Evolutionary conservation across 2,113 vertebrate genomes (phyloP).

Genomic region (Ctenomys sociabilis): DNA sequence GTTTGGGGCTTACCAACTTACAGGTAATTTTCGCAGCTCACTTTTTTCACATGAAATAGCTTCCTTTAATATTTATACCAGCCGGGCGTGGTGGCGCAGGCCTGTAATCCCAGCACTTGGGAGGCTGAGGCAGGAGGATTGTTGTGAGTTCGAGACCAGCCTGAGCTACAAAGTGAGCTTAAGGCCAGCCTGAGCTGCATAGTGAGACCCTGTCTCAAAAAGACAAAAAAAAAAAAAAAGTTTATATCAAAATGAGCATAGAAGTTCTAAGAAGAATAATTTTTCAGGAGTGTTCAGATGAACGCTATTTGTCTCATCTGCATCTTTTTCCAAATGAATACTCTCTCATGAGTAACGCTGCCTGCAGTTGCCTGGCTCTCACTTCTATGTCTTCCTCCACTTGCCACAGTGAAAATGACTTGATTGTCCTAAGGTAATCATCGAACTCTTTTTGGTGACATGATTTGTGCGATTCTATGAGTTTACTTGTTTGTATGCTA

Average conservation of each 20-base stretch:
- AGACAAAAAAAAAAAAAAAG: no score
- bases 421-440: constrained; percentile 34
- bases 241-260: constrained; percentile 34
- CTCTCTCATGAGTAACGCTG: background rate
- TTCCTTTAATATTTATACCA: constrained; percentile 32
- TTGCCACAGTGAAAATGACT: constrained; percentile 19
- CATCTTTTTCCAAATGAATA: background rate
- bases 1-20: background rate
- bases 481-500: constrained; percentile 46
- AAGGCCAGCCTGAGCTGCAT: no score
- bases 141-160: no score
- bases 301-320: background rate
- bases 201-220: no score
- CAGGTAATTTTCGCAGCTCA: background rate
- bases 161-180: no score
- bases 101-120: no score
- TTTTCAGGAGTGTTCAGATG: constrained; percentile 9
- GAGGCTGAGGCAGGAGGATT: no score
- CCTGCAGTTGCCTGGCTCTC: background rate
- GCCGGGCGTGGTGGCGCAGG: no score
- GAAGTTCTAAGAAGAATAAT: background rate
- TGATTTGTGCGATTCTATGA: constrained; percentile 54
- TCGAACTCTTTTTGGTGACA: constrained; percentile 57
- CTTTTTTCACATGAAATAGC: background rate
- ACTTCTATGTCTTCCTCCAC: background rate